phyloP scores from a whole-genome alignment of 2,888 invertebrate species.

The Priocnemis perturbator region DNA sequence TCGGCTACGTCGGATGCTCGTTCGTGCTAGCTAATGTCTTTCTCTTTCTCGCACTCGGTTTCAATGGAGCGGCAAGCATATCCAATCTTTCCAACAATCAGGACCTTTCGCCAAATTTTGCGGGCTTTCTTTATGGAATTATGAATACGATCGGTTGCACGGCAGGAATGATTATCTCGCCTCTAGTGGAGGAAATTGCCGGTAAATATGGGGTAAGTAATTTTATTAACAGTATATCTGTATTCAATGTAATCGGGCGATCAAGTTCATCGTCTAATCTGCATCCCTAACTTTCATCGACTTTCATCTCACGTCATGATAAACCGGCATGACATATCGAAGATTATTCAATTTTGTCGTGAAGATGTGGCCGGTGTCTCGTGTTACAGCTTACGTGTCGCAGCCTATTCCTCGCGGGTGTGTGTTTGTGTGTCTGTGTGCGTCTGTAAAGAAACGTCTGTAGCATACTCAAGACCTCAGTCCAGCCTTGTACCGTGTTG shows the following conservation, averaged over 20 bases:
- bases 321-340: no score
- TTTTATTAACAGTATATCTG: no score
- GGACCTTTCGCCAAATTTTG: conserved; percentile 85
- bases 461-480: conserved; percentile 51
- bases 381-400: conserved; percentile 8
- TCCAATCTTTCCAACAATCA: conserved; percentile 76
- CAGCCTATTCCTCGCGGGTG: no score
- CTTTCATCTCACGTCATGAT: no score
- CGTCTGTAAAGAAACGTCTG: conserved; percentile 18
- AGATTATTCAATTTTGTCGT: no score
- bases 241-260: not conserved
- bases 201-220: conserved; percentile 76
- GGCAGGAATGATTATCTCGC: conserved; percentile 84
- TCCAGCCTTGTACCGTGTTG: conserved; percentile 56
- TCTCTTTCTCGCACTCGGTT: conserved; percentile 64
- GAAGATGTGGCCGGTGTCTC: conserved; percentile 14
- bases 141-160: conserved; percentile 84
- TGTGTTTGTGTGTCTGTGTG: no score
- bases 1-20: conserved; percentile 64
- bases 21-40: conserved; percentile 63
- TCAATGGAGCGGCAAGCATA: conserved; percentile 76
- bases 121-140: conserved; percentile 84
- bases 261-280: not conserved
- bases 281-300: no score
- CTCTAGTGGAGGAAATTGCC: conserved; percentile 81